phyloP scores from a whole-genome alignment of 1,140 invertebrate genomes.

The Oryctes rhinoceros region DNA sequence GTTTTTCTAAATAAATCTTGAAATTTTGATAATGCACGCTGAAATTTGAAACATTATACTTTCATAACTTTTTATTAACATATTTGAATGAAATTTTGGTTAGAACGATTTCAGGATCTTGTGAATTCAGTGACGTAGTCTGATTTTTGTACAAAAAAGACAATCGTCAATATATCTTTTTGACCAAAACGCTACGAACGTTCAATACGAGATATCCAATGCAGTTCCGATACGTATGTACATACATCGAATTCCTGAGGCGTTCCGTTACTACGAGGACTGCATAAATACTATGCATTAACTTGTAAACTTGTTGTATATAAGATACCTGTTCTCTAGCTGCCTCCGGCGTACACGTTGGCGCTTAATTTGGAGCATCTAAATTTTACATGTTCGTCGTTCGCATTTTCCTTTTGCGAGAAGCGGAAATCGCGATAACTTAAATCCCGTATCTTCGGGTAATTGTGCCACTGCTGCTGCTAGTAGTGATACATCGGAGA shows the following conservation, averaged over 20 bases:
- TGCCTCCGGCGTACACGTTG: background rate
- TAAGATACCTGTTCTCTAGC: background rate
- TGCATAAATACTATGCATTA: background rate
- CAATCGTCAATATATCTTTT: too few species aligned
- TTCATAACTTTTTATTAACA: too few species aligned
- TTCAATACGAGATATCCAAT: background rate
- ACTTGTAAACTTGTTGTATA: background rate
- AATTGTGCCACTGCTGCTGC: background rate
- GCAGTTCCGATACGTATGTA: background rate
- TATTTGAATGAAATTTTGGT: too few species aligned
- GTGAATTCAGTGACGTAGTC: too few species aligned
- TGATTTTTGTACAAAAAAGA: too few species aligned
- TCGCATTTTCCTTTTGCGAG: background rate
- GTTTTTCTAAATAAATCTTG: too few species aligned
- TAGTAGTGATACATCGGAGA: background rate
- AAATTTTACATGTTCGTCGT: constrained; percentile 4
- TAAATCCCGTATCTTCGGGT: background rate
- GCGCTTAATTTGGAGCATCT: background rate
- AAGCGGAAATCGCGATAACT: background rate
- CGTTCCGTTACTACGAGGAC: background rate
- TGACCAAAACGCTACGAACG: background rate
- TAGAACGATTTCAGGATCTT: too few species aligned
- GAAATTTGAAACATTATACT: too few species aligned
- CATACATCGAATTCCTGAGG: background rate
- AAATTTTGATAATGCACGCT: too few species aligned